Conservation (phyloP, 2,113 vertebrate species). For the Numenius arquata region DNA sequence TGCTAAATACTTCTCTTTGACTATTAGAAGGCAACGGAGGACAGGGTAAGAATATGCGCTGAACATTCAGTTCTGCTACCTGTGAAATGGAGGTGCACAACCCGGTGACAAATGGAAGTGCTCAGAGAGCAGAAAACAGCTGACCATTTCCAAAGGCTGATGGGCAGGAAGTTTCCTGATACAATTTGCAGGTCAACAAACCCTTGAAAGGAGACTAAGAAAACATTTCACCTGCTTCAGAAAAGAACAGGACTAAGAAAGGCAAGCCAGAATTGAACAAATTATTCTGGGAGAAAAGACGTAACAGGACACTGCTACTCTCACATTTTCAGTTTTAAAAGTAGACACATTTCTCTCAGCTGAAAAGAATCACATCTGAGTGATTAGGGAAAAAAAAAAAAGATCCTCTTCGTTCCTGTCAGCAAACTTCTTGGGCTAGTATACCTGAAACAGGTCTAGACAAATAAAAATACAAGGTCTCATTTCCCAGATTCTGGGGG, state of each 20-base stretch:
- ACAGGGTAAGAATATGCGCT: neutral
- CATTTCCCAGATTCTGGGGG: neutral
- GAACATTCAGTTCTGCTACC: neutral
- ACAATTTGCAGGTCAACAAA: neutral
- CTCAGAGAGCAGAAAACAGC: neutral
- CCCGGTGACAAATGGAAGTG: neutral
- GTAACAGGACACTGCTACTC: neutral
- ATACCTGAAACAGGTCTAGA: neutral
- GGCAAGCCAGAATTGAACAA: neutral
- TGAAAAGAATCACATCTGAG: neutral
- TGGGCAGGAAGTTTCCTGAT: neutral
- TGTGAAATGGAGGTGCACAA: constrained; percentile 3
- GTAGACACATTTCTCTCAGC: neutral
- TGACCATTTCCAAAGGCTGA: neutral
- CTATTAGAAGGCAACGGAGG: neutral
- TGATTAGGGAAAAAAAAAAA: neutral
- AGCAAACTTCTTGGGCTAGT: neutral
- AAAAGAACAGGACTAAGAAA: neutral
- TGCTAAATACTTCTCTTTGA: neutral
- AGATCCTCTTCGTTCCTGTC: neutral
- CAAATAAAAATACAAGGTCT: neutral
- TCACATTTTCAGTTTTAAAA: neutral
- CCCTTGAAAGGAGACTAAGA: neutral
- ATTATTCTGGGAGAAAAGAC: neutral
- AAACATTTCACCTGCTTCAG: neutral